Percentiles rank a stretch among this genome's conserved stretches.
These are phyloP conservation scores for Austrolebias charrua DNA, from an alignment of 2,797 vertebrate species.

Conservation along the genomic window DNA sequence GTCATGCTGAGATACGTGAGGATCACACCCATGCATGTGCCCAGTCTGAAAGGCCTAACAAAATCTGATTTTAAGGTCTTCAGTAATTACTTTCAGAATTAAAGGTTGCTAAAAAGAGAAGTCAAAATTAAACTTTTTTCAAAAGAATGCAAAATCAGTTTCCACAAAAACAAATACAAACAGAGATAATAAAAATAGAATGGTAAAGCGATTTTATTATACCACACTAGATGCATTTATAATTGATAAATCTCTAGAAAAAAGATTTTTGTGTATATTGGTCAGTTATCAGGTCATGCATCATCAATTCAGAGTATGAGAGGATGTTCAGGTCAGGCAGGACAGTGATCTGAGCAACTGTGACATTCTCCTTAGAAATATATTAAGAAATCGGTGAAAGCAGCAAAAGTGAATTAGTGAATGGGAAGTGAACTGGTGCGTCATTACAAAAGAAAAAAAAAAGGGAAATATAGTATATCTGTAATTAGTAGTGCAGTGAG, in stretches of 20 bases:
- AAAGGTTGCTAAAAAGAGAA: neutral
- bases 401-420: slow-evolving; percentile 19
- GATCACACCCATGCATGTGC: slow-evolving; percentile 52
- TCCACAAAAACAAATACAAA: neutral
- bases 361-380: slow-evolving; percentile 18
- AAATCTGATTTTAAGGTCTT: slow-evolving; percentile 1
- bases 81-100: neutral
- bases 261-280: neutral
- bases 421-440: slow-evolving; percentile 6
- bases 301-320: neutral
- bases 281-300: neutral
- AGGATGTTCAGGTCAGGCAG: slow-evolving; percentile 9
- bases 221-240: neutral
- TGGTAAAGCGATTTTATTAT: neutral
- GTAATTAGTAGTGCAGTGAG: slow-evolving; percentile 40
- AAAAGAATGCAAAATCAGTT: neutral
- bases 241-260: neutral
- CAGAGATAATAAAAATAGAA: neutral
- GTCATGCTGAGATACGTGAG: slow-evolving; percentile 42
- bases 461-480: slow-evolving; percentile 34
- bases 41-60: slow-evolving; percentile 11
- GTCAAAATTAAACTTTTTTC: neutral
- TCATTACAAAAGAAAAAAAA: slow-evolving; percentile 7
- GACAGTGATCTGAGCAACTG: slow-evolving; percentile 13
- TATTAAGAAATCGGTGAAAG: slow-evolving; percentile 19